Conservation (phyloP, 2,113 vertebrate species). For the Erythrolamprus reginae region DNA sequence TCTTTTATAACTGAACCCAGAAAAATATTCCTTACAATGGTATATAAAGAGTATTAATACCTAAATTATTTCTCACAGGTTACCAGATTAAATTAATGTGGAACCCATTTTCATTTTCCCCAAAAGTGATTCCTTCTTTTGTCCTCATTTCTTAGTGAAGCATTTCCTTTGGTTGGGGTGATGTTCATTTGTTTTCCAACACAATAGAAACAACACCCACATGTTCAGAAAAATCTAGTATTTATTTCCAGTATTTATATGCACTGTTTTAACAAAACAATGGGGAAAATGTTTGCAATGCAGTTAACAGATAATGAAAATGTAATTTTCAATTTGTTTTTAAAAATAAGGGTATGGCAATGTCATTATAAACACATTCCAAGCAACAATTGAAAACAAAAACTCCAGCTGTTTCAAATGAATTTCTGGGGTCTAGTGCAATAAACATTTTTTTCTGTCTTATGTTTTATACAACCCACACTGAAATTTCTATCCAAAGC, state of each 20-base stretch:
- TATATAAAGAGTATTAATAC: background rate
- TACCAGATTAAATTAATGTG: background rate
- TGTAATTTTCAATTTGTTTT: background rate
- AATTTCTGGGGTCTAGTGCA: background rate
- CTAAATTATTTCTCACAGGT: background rate
- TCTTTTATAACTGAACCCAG: no score
- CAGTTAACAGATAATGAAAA: background rate
- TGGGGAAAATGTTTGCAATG: background rate
- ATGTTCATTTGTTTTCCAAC: background rate
- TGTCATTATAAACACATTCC: background rate
- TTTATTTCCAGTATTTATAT: background rate
- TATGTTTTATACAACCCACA: background rate
- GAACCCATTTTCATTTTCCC: background rate
- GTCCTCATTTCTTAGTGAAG: background rate
- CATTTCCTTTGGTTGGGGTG: background rate
- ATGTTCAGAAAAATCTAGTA: background rate
- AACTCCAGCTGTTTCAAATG: background rate
- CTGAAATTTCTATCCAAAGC: background rate
- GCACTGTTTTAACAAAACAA: background rate
- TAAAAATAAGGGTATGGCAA: background rate
- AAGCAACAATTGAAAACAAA: background rate
- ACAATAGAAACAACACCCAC: background rate
- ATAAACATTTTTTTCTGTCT: background rate
- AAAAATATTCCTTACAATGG: no score
- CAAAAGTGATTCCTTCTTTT: background rate